Base-by-base conservation (phyloP, 2,113 vertebrate genomes). In the Capra hircus region DNA sequence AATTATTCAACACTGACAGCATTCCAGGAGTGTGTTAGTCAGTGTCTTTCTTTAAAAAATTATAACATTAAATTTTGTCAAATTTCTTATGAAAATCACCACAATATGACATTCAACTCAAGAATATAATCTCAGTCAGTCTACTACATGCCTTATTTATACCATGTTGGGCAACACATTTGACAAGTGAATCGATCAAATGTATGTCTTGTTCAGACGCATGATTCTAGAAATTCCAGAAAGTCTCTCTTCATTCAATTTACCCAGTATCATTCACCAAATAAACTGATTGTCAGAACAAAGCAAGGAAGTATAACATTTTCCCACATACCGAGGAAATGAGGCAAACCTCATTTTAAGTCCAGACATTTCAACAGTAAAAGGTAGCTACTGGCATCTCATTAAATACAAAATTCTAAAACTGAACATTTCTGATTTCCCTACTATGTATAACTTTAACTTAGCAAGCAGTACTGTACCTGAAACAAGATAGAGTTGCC, bases 391-490 rank as follows among this genome's bases (percentile, higher is more conserved):
- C 12, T 94, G 33, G n/a, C 59, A 78, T 28, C 13, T 92, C 17
- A 62, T 82, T 43, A 95, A 82, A 89, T 3, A 88, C 77, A 77
- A 92, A 94, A 77, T 94, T 93, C 64, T 95, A 94, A 90, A 97
- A 43, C 14, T 5, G 74, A 96, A 82, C 30, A 77, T 48, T 85
- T 90, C 25, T 95, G 28, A 90, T 78, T 97, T 85, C 16, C 30
- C 8, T 90, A 85, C 92, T 53, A 81, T 30, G 9, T n/a, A 30
- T 27, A 88, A 78, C 11, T 94, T 96, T 59, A 90, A 50, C 50
- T 92, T 87, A 94, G 88, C 62, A 94, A 88, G 52, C 45, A 91
- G 23, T n/a, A 36, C 25, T 67, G 16, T 93, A 50, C 53, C 33
- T 78, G 85, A 88, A 48, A 84, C 81, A 91, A 97, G 50, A 52